Evolutionary conservation across 2,888 invertebrate genomes (phyloP).

Genomic region (Polylopha cassiicola): DNA sequence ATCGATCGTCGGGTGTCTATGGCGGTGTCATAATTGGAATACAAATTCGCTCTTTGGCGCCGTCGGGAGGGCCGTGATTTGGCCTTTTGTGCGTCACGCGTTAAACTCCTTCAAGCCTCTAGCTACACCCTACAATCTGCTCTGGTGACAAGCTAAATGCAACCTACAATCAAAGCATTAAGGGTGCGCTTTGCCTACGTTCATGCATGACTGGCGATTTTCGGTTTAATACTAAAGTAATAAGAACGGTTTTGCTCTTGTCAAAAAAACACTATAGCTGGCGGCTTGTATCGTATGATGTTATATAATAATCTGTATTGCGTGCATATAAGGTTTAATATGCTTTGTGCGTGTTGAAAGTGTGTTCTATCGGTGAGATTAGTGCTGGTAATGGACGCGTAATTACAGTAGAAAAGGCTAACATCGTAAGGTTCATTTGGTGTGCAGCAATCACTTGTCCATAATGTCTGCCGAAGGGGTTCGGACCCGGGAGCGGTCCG

Average conservation of each 20-base stretch:
- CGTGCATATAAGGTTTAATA: conserved; percentile 36
- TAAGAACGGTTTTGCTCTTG: conserved; percentile 58
- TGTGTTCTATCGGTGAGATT: conserved; percentile 49
- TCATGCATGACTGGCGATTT: conserved; percentile 45
- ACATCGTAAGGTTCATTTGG: conserved; percentile 73
- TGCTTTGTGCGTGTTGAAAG: conserved; percentile 26
- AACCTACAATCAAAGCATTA: conserved; percentile 35
- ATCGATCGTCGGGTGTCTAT: conserved; percentile 38
- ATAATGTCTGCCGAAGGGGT: conserved; percentile 53
- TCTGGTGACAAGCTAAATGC: conserved; percentile 31
- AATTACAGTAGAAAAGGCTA: conserved; percentile 75
- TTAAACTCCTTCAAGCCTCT: conserved; percentile 71
- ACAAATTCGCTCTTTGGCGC: conserved; percentile 74
- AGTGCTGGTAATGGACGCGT: conserved; percentile 69
- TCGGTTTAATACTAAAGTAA: conserved; percentile 53
- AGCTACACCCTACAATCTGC: conserved; percentile 47
- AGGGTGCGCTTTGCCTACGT: conserved; percentile 23
- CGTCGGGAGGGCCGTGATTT: conserved; percentile 68
- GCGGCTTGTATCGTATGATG: conserved; percentile 9
- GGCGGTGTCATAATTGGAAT: conserved; percentile 71
- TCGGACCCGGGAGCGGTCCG: conserved; percentile 44
- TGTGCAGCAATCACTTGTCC: conserved; percentile 54
- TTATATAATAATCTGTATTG: conserved; percentile 26
- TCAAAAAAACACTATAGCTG: conserved; percentile 29
- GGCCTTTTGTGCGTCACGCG: conserved; percentile 75